Conservation (phyloP, 92 coral and sea anemone genomes). For the Porites lobata region DNA sequence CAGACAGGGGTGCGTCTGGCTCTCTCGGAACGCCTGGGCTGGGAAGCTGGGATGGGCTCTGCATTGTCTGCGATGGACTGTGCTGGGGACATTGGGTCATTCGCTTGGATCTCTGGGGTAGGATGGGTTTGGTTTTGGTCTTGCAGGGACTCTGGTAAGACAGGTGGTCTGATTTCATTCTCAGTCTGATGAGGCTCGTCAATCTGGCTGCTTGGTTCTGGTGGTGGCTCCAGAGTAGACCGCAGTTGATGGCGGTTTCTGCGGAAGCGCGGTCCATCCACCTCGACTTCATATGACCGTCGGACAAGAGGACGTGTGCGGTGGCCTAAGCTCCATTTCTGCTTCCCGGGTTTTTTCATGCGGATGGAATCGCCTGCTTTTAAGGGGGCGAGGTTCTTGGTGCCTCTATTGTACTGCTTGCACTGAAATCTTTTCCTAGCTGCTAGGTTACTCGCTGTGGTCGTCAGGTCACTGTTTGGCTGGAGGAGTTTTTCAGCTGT, state of each 20-base stretch:
- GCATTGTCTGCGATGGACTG: conserved; percentile 22
- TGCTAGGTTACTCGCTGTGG: too few species aligned
- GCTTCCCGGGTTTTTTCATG: conserved; percentile 44
- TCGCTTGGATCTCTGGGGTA: background rate
- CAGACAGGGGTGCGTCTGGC: conserved; percentile 48
- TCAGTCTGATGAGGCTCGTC: conserved; percentile 29
- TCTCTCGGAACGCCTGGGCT: conserved; percentile 56
- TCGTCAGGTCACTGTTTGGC: too few species aligned
- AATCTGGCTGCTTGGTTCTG: conserved; percentile 37
- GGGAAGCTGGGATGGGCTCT: conserved; percentile 48
- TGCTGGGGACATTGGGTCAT: background rate
- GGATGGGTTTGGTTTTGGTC: background rate
- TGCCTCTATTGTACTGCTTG: conserved; percentile 54
- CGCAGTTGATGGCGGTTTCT: conserved; percentile 59
- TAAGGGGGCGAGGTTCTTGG: conserved; percentile 42
- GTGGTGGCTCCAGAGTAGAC: conserved; percentile 48
- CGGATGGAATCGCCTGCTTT: conserved; percentile 49
- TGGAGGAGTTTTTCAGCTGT: background rate
- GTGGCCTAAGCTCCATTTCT: conserved; percentile 55
- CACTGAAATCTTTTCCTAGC: conserved; percentile 15
- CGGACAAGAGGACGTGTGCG: too few species aligned
- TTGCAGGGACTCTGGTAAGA: background rate
- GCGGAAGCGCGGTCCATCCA: conserved; percentile 51
- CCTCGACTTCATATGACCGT: conserved; percentile 61
- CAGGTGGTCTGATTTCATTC: background rate